These are phyloP conservation scores for Antheraea assamensis DNA, from an alignment of 2,888 invertebrate genomes.

Conservation along the genomic window DNA sequence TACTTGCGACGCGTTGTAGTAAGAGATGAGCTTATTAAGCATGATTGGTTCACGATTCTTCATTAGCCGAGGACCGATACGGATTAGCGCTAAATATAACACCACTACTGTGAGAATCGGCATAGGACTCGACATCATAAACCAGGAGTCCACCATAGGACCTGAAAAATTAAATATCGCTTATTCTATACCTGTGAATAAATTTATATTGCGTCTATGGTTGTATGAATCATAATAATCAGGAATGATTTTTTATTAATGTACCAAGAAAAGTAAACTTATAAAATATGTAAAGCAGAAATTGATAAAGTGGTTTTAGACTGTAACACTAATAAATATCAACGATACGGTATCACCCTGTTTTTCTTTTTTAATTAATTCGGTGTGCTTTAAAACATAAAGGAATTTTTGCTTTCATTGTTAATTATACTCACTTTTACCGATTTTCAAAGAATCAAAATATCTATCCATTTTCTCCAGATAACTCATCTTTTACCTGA, in stretches of 20 bases:
- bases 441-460: conserved; percentile 72
- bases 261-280: too few species aligned
- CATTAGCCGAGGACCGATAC: conserved; percentile 89
- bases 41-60: conserved; percentile 86
- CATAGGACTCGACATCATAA: conserved; percentile 88
- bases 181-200: too few species aligned
- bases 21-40: conserved; percentile 87
- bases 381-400: too few species aligned
- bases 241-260: too few species aligned
- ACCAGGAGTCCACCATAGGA: conserved; percentile 89
- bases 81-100: conserved; percentile 86
- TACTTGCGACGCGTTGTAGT: conserved; percentile 95
- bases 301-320: too few species aligned
- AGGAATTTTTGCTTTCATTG: neutral
- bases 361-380: too few species aligned
- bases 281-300: too few species aligned
- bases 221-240: too few species aligned
- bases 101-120: conserved; percentile 85
- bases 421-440: conserved; percentile 69
- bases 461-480: conserved; percentile 73
- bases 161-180: conserved; percentile 64
- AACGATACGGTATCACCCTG: too few species aligned
- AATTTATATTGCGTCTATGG: too few species aligned
- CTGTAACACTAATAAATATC: too few species aligned
- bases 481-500: conserved; percentile 66